phyloP scores from a whole-genome alignment of 2,113 vertebrate genomes.

The Romanogobio albipinnatus region DNA sequence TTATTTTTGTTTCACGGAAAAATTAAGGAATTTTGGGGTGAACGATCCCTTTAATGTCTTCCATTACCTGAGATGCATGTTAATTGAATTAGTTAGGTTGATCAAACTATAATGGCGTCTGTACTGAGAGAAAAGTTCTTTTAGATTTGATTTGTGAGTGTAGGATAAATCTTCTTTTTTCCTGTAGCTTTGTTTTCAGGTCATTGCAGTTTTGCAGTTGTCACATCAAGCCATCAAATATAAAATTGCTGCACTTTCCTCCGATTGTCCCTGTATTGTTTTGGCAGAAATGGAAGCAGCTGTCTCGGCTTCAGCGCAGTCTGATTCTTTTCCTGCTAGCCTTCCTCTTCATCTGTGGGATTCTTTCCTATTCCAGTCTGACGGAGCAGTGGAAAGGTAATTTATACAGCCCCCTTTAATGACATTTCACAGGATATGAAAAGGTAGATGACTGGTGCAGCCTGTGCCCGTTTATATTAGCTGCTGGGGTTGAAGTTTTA shows the following conservation, averaged over 20 bases:
- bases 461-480: not conserved
- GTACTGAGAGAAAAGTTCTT: not conserved
- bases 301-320: constrained; percentile 90
- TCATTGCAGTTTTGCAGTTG: not conserved
- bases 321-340: constrained; percentile 84
- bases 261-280: constrained; percentile 3
- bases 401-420: not conserved
- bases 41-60: not conserved
- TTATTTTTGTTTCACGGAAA: not conserved
- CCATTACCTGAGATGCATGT: not conserved
- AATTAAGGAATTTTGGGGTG: not conserved
- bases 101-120: not conserved
- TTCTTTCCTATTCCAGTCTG: constrained; percentile 79
- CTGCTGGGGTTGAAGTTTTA: not conserved
- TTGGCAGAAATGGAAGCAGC: constrained; percentile 94
- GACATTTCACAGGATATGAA: not conserved
- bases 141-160: not conserved
- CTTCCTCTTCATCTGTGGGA: constrained; percentile 80
- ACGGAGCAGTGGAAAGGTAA: constrained; percentile 83
- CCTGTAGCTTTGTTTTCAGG: not conserved
- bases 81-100: not conserved
- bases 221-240: not conserved
- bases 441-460: not conserved
- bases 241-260: constrained; percentile 44
- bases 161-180: not conserved